phyloP scores from a whole-genome alignment of 2,888 invertebrate genomes.

The Glaucopsyche alexis region DNA sequence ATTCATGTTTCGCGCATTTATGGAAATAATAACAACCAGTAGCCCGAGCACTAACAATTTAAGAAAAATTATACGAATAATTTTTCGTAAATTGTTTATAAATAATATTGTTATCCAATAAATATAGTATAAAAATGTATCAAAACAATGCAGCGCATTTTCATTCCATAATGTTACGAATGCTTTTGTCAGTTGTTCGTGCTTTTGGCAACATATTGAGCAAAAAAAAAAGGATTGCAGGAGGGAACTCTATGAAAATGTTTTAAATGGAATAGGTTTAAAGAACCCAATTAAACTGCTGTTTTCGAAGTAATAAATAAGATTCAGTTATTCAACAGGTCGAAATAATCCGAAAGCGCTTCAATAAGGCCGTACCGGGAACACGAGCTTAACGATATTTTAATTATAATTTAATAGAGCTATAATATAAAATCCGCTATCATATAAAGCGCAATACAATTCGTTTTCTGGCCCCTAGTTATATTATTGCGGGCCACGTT shows the following conservation, averaged over 20 bases:
- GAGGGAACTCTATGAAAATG: neutral
- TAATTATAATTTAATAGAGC: neutral
- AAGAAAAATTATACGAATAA: too few relatives aligned
- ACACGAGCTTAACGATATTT: neutral
- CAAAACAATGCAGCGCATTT: too few relatives aligned
- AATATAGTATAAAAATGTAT: too few relatives aligned
- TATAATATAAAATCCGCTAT: neutral
- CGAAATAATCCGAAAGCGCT: neutral
- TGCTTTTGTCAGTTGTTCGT: too few relatives aligned
- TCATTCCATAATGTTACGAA: too few relatives aligned
- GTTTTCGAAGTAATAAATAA: neutral
- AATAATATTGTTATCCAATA: too few relatives aligned
- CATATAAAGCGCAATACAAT: neutral
- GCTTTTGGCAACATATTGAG: too few relatives aligned
- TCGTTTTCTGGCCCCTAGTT: constrained; percentile 23
- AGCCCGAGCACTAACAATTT: too few relatives aligned
- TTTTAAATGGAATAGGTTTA: neutral
- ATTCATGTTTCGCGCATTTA: too few relatives aligned
- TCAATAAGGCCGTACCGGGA: neutral
- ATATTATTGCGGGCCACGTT: constrained; percentile 19
- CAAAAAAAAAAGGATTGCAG: too few relatives aligned
- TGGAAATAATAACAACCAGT: too few relatives aligned
- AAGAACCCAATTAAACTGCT: neutral
- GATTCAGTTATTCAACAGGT: neutral
- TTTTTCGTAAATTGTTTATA: too few relatives aligned